Evolutionary conservation across 2,113 vertebrate species (phyloP).

Genomic region (Typhlomys cinereus): DNA sequence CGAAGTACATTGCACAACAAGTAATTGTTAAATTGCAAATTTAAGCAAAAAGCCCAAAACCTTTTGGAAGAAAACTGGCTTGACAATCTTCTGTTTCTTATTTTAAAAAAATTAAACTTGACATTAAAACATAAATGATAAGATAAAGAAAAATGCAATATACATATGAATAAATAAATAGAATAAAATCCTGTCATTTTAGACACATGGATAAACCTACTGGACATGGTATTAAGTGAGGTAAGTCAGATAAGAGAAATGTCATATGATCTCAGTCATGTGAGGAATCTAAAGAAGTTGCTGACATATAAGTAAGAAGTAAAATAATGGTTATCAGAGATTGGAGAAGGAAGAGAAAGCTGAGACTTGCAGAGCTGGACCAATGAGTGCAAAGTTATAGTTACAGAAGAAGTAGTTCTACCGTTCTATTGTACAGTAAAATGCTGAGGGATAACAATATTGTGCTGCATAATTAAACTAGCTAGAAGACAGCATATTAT

Average conservation of each 20-base stretch:
- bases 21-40: neutral
- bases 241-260: neutral
- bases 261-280: neutral
- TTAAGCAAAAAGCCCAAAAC: constrained; percentile 39
- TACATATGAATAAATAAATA: too few relatives aligned
- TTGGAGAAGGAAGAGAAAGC: neutral
- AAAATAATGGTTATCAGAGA: neutral
- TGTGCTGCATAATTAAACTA: neutral
- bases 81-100: neutral
- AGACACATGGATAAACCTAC: neutral
- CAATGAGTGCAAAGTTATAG: neutral
- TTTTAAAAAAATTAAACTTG: constrained; percentile 44
- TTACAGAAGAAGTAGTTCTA: neutral
- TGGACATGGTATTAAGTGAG: neutral
- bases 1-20: neutral
- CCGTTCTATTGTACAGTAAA: neutral
- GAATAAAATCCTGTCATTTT: neutral
- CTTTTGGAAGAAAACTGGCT: constrained; percentile 14
- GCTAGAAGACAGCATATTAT: neutral
- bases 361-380: neutral
- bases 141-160: neutral
- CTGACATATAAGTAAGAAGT: neutral
- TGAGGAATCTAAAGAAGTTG: neutral
- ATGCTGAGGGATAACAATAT: neutral
- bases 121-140: neutral